Conservation (phyloP, 2,888 invertebrate species). For the Deilephila porcellus region DNA sequence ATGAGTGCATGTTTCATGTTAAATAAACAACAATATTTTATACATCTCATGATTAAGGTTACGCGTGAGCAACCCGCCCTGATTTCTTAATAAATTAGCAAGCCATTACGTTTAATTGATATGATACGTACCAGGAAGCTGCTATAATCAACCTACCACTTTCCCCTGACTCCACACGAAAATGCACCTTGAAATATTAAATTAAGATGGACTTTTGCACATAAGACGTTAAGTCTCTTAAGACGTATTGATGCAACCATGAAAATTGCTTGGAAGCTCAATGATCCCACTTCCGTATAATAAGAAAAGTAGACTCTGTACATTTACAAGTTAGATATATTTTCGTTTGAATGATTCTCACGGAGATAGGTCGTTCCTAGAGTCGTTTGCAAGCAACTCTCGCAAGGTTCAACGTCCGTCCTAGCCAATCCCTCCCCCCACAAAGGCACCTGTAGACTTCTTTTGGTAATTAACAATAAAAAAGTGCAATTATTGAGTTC, state of each 20-base stretch:
- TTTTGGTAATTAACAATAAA: conserved; percentile 78
- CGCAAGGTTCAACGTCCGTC: conserved; percentile 79
- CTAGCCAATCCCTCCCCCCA: conserved; percentile 66
- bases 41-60: conserved; percentile 28
- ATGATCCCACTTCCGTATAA: conserved; percentile 73
- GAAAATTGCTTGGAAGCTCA: conserved; percentile 78
- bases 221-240: conserved; percentile 44
- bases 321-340: conserved; percentile 45
- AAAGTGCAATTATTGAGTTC: conserved; percentile 64
- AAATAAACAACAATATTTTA: conserved; percentile 25
- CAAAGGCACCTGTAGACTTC: conserved; percentile 61
- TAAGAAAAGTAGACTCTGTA: conserved; percentile 51
- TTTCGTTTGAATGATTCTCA: conserved; percentile 43
- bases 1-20: conserved; percentile 18
- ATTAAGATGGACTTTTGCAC: conserved; percentile 46
- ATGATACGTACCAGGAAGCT: conserved; percentile 78
- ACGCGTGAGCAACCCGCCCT: conserved; percentile 68
- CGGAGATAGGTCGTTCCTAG: conserved; percentile 54
- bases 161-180: conserved; percentile 39
- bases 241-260: conserved; percentile 53
- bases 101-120: conserved; percentile 76
- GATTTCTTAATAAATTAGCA: conserved; percentile 78
- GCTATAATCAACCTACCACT: conserved; percentile 65
- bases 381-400: conserved; percentile 47
- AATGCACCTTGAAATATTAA: conserved; percentile 37